Evolutionary conservation across 2,113 vertebrate species (phyloP).

Genomic region (Mesoclemmys tuberculata): DNA sequence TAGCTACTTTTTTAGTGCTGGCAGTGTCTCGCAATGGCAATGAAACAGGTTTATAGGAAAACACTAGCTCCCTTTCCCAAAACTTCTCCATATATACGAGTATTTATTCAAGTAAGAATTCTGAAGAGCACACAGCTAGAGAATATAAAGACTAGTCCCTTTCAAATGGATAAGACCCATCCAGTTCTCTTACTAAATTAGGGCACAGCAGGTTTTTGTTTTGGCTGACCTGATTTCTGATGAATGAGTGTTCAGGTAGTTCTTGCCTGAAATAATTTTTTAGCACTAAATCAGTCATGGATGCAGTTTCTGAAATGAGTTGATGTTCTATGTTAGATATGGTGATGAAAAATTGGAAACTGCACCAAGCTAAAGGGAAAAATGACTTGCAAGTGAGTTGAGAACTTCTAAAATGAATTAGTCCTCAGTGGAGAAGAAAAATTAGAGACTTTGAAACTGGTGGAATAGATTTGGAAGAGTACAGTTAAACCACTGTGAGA

Average conservation of each 20-base stretch:
- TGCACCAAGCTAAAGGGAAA: neutral
- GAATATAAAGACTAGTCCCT: neutral
- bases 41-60: conserved; percentile 3
- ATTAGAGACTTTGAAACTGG: neutral
- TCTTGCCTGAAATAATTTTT: neutral
- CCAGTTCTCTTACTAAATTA: neutral
- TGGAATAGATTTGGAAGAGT: neutral
- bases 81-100: fast-evolving
- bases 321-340: fast-evolving
- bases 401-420: neutral
- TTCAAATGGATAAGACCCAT: neutral
- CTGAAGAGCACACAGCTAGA: neutral
- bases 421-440: neutral
- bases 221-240: neutral
- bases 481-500: neutral
- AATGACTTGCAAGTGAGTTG: neutral
- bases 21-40: neutral
- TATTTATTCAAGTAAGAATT: neutral
- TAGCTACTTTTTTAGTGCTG: neutral
- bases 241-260: neutral
- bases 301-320: neutral
- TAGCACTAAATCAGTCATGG: neutral
- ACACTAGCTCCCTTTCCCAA: conserved; percentile 25
- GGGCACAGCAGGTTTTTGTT: neutral
- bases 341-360: neutral